Percentiles rank a stretch among this genome's conserved stretches.
Evolutionary conservation across 2,888 invertebrate genomes (phyloP).

Genomic region (Xestia rhomboidea): DNA sequence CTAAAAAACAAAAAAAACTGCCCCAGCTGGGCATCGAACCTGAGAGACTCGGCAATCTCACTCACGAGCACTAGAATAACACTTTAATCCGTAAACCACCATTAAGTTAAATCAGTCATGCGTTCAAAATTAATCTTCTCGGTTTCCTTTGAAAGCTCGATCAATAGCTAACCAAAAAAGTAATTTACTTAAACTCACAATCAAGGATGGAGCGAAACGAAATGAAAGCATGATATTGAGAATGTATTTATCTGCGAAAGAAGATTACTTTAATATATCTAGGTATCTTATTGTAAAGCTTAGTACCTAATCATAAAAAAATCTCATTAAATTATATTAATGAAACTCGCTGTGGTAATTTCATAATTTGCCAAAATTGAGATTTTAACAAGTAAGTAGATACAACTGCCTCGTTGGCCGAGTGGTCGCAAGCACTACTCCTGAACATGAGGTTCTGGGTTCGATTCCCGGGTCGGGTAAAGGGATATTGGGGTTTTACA

Average conservation of each 20-base stretch:
- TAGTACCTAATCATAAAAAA: constrained; percentile 1
- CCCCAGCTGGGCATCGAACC: background rate
- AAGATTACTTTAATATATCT: constrained; percentile 23
- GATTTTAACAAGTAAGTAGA: background rate
- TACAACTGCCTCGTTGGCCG: too few relatives aligned
- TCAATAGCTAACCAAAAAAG: constrained; percentile 41
- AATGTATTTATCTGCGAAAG: constrained; percentile 13
- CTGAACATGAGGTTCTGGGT: too few relatives aligned
- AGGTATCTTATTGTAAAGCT: background rate
- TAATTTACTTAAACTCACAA: constrained; percentile 37
- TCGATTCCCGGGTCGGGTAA: too few relatives aligned
- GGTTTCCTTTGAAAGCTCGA: constrained; percentile 13
- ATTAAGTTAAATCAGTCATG: constrained; percentile 27
- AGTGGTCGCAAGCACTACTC: too few relatives aligned
- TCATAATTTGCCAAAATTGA: background rate
- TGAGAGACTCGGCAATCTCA: background rate
- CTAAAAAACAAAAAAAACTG: background rate
- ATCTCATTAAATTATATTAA: background rate
- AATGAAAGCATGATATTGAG: constrained; percentile 18
- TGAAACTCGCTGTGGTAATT: background rate
- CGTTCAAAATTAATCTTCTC: constrained; percentile 39
- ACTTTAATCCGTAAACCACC: background rate
- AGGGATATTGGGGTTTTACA: too few relatives aligned
- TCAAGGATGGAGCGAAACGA: constrained; percentile 14
- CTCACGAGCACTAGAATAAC: background rate